Evolutionary conservation across 1,140 invertebrate genomes (phyloP), one percentile per base, ranked within the genome.

Genomic region (Neotoxoptera formosana): DNA sequence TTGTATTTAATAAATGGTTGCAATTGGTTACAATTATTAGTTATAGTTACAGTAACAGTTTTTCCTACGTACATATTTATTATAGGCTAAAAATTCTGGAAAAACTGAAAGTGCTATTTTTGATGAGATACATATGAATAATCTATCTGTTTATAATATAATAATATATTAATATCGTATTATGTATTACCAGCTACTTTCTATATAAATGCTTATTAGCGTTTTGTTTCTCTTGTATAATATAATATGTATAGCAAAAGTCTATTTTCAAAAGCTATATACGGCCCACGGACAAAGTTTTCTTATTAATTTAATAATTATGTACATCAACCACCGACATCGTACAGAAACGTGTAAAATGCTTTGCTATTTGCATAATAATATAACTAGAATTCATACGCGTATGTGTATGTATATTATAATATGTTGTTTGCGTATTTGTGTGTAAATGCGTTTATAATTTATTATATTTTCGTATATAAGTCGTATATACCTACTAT

Each of bases 401-500:
- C 6, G n/a, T 76, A 76, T n/a, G 7, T 7, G 53, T 56, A 56
- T 56, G n/a, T n/a, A n/a, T n/a, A n/a, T n/a, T n/a, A 21, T 21
- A 25, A 21, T 21, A 25, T 51, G 17, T 51, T 51, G 17, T 51
- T 17, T 51, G n/a, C n/a, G 48, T 51, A 53, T 53, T 53, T 20
- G 51, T n/a, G 9, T 76, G 30, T n/a, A 67, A 67, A n/a, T n/a
- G 30, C 14, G n/a, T 34, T 17, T 14, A 76, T 76, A 76, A n/a
- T 76, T 76, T 76, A 76, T 76, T 76, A 76, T 76, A 76, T n/a
- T 76, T 76, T 76, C 60, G 14, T 76, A n/a, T n/a, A n/a, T n/a
- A n/a, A 67, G 60, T 67, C 14, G 30, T 67, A 76, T 76, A n/a
- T n/a, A n/a, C n/a, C n/a, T n/a, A 76, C 60, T 76, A 76, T 30